Evolutionary conservation across 2,888 invertebrate species (phyloP).

Genomic region (Heliothis peltigera): DNA sequence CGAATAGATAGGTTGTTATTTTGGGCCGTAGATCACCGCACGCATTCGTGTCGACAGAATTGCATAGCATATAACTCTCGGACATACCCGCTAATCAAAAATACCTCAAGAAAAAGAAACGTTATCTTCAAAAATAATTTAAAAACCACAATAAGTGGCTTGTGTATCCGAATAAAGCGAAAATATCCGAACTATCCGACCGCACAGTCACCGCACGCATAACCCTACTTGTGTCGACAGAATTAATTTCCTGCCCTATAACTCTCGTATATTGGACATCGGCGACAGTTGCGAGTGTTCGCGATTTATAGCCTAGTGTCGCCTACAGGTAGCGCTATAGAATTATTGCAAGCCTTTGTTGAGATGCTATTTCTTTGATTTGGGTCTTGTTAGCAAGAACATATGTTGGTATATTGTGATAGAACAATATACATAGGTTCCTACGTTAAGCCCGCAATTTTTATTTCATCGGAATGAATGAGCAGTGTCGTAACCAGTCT

Average conservation of each 20-base stretch:
- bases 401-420: neutral
- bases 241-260: conserved; percentile 89
- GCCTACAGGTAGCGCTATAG: conserved; percentile 77
- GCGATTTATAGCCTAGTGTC: conserved; percentile 85
- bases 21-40: too few relatives aligned
- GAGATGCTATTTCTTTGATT: conserved; percentile 36
- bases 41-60: too few relatives aligned
- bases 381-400: neutral
- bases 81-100: too few relatives aligned
- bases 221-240: conserved; percentile 87
- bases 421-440: neutral
- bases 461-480: too few relatives aligned
- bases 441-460: too few relatives aligned
- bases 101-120: too few relatives aligned
- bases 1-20: too few relatives aligned
- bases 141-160: too few relatives aligned
- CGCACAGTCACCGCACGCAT: conserved; percentile 68
- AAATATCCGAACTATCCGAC: conserved; percentile 51
- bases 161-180: too few relatives aligned
- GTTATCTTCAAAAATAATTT: too few relatives aligned
- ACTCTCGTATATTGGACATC: conserved; percentile 88
- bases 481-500: too few relatives aligned
- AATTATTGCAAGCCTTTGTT: conserved; percentile 53
- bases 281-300: conserved; percentile 84
- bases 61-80: too few relatives aligned